Evolutionary conservation across 2,797 vertebrate species (phyloP), one percentile per base, ranked within the genome.

Genomic region (Acrossocheilus fasciatus): DNA sequence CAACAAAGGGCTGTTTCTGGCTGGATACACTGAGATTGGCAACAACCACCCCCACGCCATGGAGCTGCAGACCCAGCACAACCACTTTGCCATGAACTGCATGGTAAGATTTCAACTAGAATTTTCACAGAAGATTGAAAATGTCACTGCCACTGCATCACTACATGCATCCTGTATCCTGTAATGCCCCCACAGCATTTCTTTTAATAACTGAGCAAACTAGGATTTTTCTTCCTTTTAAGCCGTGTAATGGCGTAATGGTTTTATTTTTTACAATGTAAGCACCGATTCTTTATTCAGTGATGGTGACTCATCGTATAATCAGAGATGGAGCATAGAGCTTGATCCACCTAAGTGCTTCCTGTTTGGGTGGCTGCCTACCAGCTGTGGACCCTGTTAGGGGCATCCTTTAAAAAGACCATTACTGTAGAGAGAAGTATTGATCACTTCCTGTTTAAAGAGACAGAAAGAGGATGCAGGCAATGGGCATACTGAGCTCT

Each of bases 11-110:
- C 96, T 99, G 91, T 99, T 99, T 94, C 95, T 99, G 93, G 98
- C 98, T 86, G 97, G 97, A 93, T 99, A 99, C 95, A 99, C 98
- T 0, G 98, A 99, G 93, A 99, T 99, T 0, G 98, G 98, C 89
- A 97, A 97, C 95, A 98, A 97, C 95, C 98, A 99, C 87, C 97
- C 97, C 39, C 98, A 99, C 0, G 97, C 98, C 0, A 95, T 97
- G 93, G 98, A 99, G 92, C 98, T 99, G 90, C 98, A 99, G 94
- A 99, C 98, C 69, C 98, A 99, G 94, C 98, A 99, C 96, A 99
- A 97, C 95, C 98, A 99, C 94, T 99, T 99, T 41, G 98, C 98
- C 14, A 99, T 99, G 98, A 99, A 99, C 94, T 99, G 98, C 94
- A 99, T 99, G 98, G 98, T 99, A 96, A 64, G 54, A 75, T 54